Evolutionary conservation across 2,797 vertebrate genomes (phyloP), one percentile per base, ranked within the genome.

Genomic region (Sphaeramia orbicularis): DNA sequence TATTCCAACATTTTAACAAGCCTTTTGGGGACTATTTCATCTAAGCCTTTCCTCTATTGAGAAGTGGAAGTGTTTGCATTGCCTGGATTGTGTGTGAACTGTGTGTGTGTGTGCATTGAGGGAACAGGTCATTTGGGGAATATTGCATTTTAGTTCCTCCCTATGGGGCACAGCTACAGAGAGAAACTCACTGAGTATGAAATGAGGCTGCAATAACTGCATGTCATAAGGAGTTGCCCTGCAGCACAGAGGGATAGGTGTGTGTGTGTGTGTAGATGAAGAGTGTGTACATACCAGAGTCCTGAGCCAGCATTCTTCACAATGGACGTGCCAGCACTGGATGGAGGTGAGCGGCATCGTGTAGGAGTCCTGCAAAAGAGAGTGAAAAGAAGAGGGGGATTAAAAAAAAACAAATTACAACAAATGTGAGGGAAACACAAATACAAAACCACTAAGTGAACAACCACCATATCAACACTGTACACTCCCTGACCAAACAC

Each of bases 301-400:
- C 93, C 97, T 95, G 86, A 99, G 96, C 97, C 97, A 99, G 94
- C 97, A 99, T 92, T 99, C 97, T 95, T 99, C 97, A 91, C 97
- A 99, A 92, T 99, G 97, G 90, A 99, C 97, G 2, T 99, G 97
- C 97, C 97, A 99, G 92, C 97, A 99, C 94, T 99, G 97, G 92
- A 99, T 99, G 74, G 97, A 99, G 70, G 97, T 99, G 87, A 99
- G 95, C 47, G 97, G 97, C 95, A 98, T 98, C 45, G 97, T 96
- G 90, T 97, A 99, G 0, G 97, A 96, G 87, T 99, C 97, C 97
- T 99, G 10, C 0, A 40, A 78, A 56, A 81, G 21, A 62, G 56
- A 52, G 8, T 62, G 1, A 50, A 16, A 47, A 14, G 45, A 63
- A 7, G 8, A 27, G 10, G 40, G 35, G 27, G 45, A 13, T 21